Base-by-base conservation (phyloP, 2,888 invertebrate genomes). In the Polydrusus tereticollis region DNA sequence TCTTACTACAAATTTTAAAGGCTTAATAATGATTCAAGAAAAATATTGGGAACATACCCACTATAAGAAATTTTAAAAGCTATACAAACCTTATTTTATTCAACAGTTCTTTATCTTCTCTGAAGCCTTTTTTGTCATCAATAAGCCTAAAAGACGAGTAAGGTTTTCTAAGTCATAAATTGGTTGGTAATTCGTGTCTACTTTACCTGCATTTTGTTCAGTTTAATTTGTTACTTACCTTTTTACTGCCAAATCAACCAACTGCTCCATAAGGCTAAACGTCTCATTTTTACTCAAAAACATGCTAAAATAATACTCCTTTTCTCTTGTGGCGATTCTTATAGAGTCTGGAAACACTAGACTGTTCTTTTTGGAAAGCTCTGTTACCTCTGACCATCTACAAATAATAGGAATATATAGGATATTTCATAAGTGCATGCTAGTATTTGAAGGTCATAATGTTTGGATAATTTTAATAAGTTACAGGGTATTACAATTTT, bases 211-310 rank as follows among this genome's bases (percentile, higher is more conserved):
- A 29, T 29, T 5, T 29, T 5, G 29, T 29, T 29, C 7, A 7
- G 7, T 5, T 29, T 5, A 5, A 5, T 29, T 7, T 7, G 5
- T 29, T 29, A 20, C 26, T 36, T 80, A 84, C 91, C 94, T 92
- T 88, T 96, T 97, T 92, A 99, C 98, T 69, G 98, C 98, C 87
- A 98, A 91, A 87, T 98, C 98, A 64, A 97, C 96, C 45, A 99
- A 87, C 84, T 98, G 98, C 82, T 97, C 94, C 92, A 98, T 97
- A 78, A 99, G 85, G 14, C 92, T 90, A 85, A 93, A 97, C 0
- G 97, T 96, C 84, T 99, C 98, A 65, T 90, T 91, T 82, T 95
- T 94, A 82, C 92, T 93, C 77, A 97, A 86, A 81, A 99, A 93
- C 91, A 98, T 91, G 7, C 95, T 96, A 86, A 99, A 99, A 83